Evolutionary conservation across 1,140 invertebrate genomes (phyloP), one percentile per base, ranked within the genome.

Genomic region (Thalassaphorura encarpata): DNA sequence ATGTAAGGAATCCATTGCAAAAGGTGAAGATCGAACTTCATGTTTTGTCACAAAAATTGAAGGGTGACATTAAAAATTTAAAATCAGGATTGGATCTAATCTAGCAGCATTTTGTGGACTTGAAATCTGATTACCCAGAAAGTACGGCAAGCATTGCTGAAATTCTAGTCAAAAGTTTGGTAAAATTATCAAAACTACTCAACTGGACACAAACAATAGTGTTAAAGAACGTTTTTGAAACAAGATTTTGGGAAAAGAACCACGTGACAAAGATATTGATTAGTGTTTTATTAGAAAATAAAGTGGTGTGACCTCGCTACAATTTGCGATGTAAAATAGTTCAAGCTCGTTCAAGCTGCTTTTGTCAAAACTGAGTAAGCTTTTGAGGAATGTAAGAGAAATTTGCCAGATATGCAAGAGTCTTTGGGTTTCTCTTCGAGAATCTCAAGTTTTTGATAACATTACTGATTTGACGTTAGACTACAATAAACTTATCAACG

Each of bases 221-320:
- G 2, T 69, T 96, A 18, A 71, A 85, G 16, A 81, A 81, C 18
- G 86, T 89, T 69, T 73, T 96, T 27, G 86, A 89, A 64, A 94
- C 94, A 71, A 80, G 87, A 59, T 87, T 89, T 68, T 82, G 81
- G 43, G 89, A 94, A 55, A 90, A 90, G 66, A 80, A 89, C 43
- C 78, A 79, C 43, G 83, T 84, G 67, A 76, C 91, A 21, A 83
- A 88, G 66, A 79, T 88, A 61, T 82, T 85, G 69, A 77, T 95
- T 3, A 76, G 77, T 41, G 81, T 83, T 2, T 80, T 84, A 46
- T 83, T 83, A 60, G 92, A 96, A 67, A 96, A 96, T 92, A 0
- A 75, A 79, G n/a, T 96, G 91, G 89, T 95, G 90, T 71, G 78
- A 83, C 59, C 85, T 87, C 0, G 90, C 95, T 69, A 78, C 83